Base-by-base conservation (phyloP, 2,113 vertebrate species). In the Gallinago jamesoni region DNA sequence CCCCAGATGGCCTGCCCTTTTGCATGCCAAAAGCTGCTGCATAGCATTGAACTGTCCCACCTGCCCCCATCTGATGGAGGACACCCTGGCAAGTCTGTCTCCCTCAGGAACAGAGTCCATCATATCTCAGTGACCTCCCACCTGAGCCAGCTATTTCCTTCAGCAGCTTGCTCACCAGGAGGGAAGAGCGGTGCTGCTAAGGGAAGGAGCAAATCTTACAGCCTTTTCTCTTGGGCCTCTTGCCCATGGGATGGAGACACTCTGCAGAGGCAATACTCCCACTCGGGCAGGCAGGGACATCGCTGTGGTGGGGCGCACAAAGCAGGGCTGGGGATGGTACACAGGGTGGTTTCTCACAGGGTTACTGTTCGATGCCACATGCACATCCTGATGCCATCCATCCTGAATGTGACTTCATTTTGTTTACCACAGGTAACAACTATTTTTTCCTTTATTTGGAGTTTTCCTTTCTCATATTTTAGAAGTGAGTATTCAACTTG, bases 11-110 rank as follows among this genome's bases (percentile, higher is more conserved):
- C 24, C 20, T 48, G 41, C 25, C n/a, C 39, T 14, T 67, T 30
- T 37, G 23, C 74, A n/a, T 12, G 33, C 14, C n/a, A 37, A 73
- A 67, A 73, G 45, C 45, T 55, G 52, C 45, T 41, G 39, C 21
- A 16, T 5, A 35, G 37, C 13, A 7, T 3, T 52, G 50, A 66
- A 41, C 24, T 52, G 5, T 50, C 14, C 35, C 35, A 24, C 62
- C 22, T 52, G 31, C 37, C 22, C 50, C 27, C 3, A 2, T 52
- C 17, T n/a, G 33, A 57, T 21, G 13, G 57, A 45, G 28, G 57
- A n/a, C 43, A 14, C 31, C 47, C 35, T 8, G 30, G 16, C 25
- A 9, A 6, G 7, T 39, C 14, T 1, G 0, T 11, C 19, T 63
- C 19, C 19, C 27, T 21, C 52, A 15, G 33, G 4, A 4, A 45